Evolutionary conservation across 2,797 vertebrate genomes (phyloP).

Genomic region (Amniataba percoides): DNA sequence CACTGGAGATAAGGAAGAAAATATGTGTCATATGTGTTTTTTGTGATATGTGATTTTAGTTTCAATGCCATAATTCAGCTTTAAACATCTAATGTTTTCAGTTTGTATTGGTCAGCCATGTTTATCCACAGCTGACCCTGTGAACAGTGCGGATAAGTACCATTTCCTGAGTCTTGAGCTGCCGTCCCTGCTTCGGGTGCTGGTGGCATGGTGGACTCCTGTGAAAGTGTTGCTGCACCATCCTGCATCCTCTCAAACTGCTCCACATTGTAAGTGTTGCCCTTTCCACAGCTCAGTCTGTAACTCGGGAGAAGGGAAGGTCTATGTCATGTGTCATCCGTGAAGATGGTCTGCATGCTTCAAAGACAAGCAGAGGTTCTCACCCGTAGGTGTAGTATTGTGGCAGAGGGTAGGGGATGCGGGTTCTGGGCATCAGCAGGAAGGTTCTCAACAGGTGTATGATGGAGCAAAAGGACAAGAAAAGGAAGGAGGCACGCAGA

Average conservation of each 20-base stretch:
- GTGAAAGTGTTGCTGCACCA: neutral
- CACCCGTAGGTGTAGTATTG: constrained; percentile 89
- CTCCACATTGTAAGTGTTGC: constrained; percentile 71
- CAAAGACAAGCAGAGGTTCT: constrained; percentile 19
- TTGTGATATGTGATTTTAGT: too few relatives aligned
- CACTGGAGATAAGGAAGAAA: neutral
- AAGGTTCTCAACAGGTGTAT: constrained; percentile 88
- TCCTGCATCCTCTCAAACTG: constrained; percentile 53
- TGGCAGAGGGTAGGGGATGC: constrained; percentile 89
- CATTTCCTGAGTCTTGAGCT: constrained; percentile 42
- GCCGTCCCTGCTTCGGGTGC: constrained; percentile 22
- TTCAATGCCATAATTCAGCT: neutral
- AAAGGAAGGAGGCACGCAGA: constrained; percentile 86
- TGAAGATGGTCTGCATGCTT: neutral
- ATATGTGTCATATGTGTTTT: neutral
- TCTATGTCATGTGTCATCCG: neutral
- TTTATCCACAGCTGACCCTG: neutral
- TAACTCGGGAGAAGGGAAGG: neutral
- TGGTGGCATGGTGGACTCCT: neutral
- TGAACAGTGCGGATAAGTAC: constrained; percentile 23
- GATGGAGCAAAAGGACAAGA: constrained; percentile 87
- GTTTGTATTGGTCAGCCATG: neutral
- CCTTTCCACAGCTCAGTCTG: constrained; percentile 69
- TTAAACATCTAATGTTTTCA: neutral
- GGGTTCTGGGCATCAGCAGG: constrained; percentile 87